A percentile compares a stretch with the other conserved stretches of the same genome.
Conservation (phyloP, 2,888 invertebrate genomes). For the Sinotaia quadrata region DNA sequence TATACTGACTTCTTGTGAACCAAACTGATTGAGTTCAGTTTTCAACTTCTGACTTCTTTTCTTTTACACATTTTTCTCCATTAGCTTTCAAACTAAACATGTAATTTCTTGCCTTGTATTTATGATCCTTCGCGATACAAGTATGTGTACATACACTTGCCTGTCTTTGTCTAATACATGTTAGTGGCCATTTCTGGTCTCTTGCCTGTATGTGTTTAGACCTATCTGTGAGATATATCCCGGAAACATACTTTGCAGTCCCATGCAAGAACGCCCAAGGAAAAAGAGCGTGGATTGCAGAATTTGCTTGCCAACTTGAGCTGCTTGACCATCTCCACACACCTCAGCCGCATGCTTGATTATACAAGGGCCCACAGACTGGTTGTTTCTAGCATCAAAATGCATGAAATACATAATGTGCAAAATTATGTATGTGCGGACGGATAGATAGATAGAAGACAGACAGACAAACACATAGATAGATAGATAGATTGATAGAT, state of each 20-base stretch:
- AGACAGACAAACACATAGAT: too few species aligned
- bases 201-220: conserved; percentile 1
- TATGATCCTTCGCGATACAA: not conserved
- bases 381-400: not conserved
- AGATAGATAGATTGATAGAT: too few species aligned
- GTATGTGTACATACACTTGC: not conserved
- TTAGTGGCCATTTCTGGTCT: not conserved
- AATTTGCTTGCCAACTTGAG: conserved; percentile 4
- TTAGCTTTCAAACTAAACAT: too few species aligned
- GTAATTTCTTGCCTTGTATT: not conserved
- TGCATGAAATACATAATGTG: too few species aligned
- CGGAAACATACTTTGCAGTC: not conserved
- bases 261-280: conserved; percentile 11
- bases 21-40: too few species aligned
- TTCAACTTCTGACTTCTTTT: too few species aligned
- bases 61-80: too few species aligned
- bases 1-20: too few species aligned
- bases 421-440: too few species aligned
- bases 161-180: not conserved
- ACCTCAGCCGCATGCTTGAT: not conserved
- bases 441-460: too few species aligned
- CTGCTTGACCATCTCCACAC: not conserved
- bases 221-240: too few species aligned
- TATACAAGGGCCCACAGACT: conserved; percentile 12
- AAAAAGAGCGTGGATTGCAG: conserved; percentile 5